A percentile compares a stretch with the other conserved stretches of the same genome.
Evolutionary conservation across 2,113 vertebrate genomes (phyloP).

Genomic region (Stomatorhinus ivindoensis): DNA sequence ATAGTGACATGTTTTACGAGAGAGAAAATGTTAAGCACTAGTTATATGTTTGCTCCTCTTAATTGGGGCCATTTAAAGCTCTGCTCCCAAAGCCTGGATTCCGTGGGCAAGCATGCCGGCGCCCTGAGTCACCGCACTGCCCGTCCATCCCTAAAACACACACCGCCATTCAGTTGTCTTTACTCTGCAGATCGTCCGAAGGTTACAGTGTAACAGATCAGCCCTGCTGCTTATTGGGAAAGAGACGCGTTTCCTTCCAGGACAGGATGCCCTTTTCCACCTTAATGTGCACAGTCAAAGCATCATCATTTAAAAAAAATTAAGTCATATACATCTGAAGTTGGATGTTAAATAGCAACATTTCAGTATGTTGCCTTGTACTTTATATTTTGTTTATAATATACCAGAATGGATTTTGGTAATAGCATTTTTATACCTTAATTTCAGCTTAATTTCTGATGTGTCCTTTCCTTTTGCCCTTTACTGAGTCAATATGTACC

Average conservation of each 20-base stretch:
- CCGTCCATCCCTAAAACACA: not conserved
- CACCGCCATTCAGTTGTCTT: not conserved
- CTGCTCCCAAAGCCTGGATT: slow-evolving; percentile 45
- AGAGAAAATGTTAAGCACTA: slow-evolving; percentile 62
- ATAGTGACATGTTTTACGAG: slow-evolving; percentile 44
- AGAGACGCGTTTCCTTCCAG: not conserved
- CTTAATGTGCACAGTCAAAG: not conserved
- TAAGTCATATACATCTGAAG: not conserved
- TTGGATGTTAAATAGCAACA: not conserved
- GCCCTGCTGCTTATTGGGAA: not conserved
- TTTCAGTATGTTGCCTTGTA: not conserved
- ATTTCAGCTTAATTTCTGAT: not conserved
- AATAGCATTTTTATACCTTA: not conserved
- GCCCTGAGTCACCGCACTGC: slow-evolving; percentile 43
- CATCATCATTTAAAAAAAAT: not conserved
- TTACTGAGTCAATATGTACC: slow-evolving; percentile 38
- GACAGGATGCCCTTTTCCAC: not conserved
- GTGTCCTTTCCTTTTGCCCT: not conserved
- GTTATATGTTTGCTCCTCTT: slow-evolving; percentile 63
- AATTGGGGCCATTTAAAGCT: slow-evolving; percentile 59
- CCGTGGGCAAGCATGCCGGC: slow-evolving; percentile 52
- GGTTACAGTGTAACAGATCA: not conserved
- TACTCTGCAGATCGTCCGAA: not conserved
- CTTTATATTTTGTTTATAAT: not conserved
- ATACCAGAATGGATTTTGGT: not conserved